Base-by-base conservation (phyloP, 2,113 vertebrate species). In the Rostratula benghalensis region DNA sequence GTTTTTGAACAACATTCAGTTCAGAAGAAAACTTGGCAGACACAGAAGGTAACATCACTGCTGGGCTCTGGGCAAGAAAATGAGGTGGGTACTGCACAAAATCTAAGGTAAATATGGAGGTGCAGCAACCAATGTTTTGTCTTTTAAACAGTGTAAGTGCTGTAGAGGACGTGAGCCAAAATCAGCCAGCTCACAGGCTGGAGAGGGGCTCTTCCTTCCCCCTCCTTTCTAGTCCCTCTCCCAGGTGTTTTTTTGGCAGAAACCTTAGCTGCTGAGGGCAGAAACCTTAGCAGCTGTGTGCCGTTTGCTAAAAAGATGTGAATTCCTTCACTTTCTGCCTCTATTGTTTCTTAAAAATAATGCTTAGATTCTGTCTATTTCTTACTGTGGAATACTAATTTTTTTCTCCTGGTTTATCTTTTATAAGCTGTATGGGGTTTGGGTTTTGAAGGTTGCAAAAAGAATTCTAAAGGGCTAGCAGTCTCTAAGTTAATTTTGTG, bases 281-380 rank as follows among this genome's bases (percentile, higher is more conserved):
- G 75, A 41, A 22, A 68, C 24, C 15, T 21, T 57, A 2, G 39
- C 45, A 69, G 25, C 57, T n/a, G 23, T 18, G 33, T 45, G 21
- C 79, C 71, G 25, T 54, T n/a, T 0, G 0, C 63, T 83, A 50
- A n/a, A 51, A 37, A 0, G 4, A n/a, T 0, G 0, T 37, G 14
- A 84, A 61, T 70, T 63, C 56, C 54, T 91, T 65, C 0, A 0
- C 39, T 75, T 78, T 77, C 43, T 68, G 4, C 68, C 33, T 79
- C 37, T 8, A n/a, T 60, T 77, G 61, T 89, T 90, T 78, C 30
- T 46, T 46, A 46, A 46, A 46, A 46, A 46, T 46, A 74, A 57
- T 13, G 4, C 14, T 46, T 45, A 12, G 11, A 77, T 83, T 19
- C 46, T 10, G 1, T 35, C 41, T 76, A 3, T 86, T 60, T 73